Base-by-base conservation (phyloP, 1,140 invertebrate species). In the Diorhabda sublineata region DNA sequence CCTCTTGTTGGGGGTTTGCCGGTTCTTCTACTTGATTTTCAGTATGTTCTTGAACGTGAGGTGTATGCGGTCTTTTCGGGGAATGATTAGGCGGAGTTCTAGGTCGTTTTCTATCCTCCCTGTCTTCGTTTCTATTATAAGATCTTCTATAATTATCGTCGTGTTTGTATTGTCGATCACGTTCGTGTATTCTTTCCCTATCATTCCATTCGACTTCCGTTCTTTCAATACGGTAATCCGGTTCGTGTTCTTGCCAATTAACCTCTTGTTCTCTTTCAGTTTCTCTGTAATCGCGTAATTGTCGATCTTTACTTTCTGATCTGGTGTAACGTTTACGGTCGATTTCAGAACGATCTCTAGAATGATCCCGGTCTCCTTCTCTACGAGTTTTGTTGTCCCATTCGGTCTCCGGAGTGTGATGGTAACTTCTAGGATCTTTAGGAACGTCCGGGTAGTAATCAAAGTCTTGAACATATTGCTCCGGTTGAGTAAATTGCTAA, bases 361-460 rank as follows among this genome's bases (percentile, higher is more conserved):
- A 57, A 58, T 73, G 71, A 8, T 78, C 76, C 9, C 74, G 65
- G n/a, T 78, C 75, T 11, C 70, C 78, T 59, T 84, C 83, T 58
- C 81, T 81, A 61, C 86, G 79, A 66, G 75, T 74, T 67, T 79
- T 79, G 56, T 74, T 69, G 68, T 81, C 84, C 84, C 85, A 86
- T 3, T 82, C 83, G 3, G 70, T 71, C 58, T 85, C 84, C 4
- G 83, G 82, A n/a, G 83, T 79, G 75, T 86, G 85, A 73, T 86
- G 85, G 74, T 87, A 87, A 56, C 83, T 82, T 64, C 84, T 80
- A 3, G 86, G 86, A 78, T 87, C 86, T 81, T 87, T 87, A 2
- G 85, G 85, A 58, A 81, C 76, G 63, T 86, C 84, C 72, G 76
- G 81, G 73, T 86, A 86, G 73, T 86, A 87, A 64, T 87, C 86